Evolutionary conservation across 1,140 invertebrate species (phyloP), one percentile per base, ranked within the genome.

Genomic region (Calliopsis andreniformis): DNA sequence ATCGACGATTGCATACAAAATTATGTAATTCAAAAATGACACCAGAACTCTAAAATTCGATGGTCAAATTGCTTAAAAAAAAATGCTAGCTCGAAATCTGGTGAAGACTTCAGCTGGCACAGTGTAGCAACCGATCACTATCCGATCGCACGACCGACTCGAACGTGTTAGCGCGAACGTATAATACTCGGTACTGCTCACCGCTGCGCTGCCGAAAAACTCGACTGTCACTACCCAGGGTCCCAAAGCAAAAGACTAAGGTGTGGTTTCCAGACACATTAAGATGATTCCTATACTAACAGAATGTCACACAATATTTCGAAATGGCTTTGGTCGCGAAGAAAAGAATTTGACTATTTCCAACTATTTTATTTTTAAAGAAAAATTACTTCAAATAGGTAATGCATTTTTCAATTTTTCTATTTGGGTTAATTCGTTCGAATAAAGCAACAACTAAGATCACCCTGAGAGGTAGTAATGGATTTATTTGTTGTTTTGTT

Each of bases 141-240:
- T 59, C 28, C 76, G 66, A 56, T 47, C 81, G 67, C 63, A 49
- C 68, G 76, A 58, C 68, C 63, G 62, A 72, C 82, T 80, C 81
- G 77, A 83, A 71, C 72, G 81, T 81, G 82, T 80, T 76, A 62
- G 72, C 71, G 81, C 82, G 81, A 83, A 79, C 80, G 81, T 83
- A 76, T 82, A 83, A 79, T 77, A 75, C 43, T 47, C 51, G 14
- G 70, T 30, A 42, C 25, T 39, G 23, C 45, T 32, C 35, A 51
- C 47, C 59, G 56, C 35, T 10, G 20, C 28, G 53, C 58, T 71
- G 61, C 51, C 82, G 67, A 84, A 84, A 84, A 84, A 83, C 80
- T 76, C 30, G 63, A 43, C 70, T 72, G 66, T 76, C 69, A 73
- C 80, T 68, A 73, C 66, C 47, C 53, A 32, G 20, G 35, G 32